These are phyloP conservation scores for Rhinichthys osculus DNA, from an alignment of 2,797 vertebrate species.

Conservation along the genomic window DNA sequence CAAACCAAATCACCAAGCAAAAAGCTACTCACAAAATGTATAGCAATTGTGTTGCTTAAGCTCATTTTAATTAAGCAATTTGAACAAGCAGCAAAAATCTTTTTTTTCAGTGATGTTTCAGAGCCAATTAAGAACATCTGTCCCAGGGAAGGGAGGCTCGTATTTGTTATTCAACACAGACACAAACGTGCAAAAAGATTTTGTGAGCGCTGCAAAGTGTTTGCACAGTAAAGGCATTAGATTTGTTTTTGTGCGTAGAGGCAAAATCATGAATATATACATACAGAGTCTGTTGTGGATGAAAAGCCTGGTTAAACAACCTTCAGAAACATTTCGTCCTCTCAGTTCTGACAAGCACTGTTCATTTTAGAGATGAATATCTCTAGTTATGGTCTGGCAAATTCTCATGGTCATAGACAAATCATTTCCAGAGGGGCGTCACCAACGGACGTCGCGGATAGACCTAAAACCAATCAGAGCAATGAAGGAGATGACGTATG, in stretches of 20 bases:
- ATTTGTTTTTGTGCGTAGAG: constrained; percentile 57
- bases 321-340: constrained; percentile 50
- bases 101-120: constrained; percentile 28
- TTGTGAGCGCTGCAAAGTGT: neutral
- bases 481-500: no score
- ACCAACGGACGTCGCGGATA: no score
- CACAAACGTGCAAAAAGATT: constrained; percentile 18
- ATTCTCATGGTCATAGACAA: no score
- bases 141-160: neutral
- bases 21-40: neutral
- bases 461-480: no score
- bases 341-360: neutral
- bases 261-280: constrained; percentile 65
- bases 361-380: constrained; percentile 11
- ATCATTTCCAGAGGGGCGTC: no score
- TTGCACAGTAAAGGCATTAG: constrained; percentile 51
- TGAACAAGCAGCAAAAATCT: no score
- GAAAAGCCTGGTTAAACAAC: constrained; percentile 52
- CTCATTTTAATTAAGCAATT: no score
- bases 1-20: constrained; percentile 3
- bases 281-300: constrained; percentile 49
- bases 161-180: constrained; percentile 51
- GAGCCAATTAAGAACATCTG: constrained; percentile 56
- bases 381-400: no score
- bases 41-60: no score